These are phyloP conservation scores for Ictalurus punctatus DNA, from an alignment of 2,113 vertebrate genomes.

Conservation along the genomic window DNA sequence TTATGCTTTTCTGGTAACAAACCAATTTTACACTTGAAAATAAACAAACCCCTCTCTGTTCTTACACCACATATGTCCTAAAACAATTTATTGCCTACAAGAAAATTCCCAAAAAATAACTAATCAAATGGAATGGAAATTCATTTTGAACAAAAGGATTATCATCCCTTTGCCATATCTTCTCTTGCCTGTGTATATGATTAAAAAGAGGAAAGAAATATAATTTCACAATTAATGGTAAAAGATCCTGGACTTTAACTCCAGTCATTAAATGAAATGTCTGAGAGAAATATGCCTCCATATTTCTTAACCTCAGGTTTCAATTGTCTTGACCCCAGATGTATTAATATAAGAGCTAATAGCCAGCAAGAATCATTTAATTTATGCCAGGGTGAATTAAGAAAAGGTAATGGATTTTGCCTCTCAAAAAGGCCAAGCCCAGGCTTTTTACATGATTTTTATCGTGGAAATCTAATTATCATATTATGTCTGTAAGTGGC, in stretches of 20 bases:
- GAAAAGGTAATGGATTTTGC: slow-evolving; percentile 79
- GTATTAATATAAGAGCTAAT: slow-evolving; percentile 81
- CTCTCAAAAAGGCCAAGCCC: slow-evolving; percentile 74
- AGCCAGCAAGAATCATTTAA: slow-evolving; percentile 79
- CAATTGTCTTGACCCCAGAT: slow-evolving; percentile 76
- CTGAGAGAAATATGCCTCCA: slow-evolving; percentile 73
- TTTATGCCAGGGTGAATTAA: slow-evolving; percentile 80
- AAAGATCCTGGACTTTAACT: slow-evolving; percentile 65
- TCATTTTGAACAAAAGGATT: slow-evolving; percentile 70
- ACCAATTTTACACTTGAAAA: slow-evolving; percentile 72
- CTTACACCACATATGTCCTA: slow-evolving; percentile 68
- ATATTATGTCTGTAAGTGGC: slow-evolving; percentile 76
- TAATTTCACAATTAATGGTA: slow-evolving; percentile 76
- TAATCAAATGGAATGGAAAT: slow-evolving; percentile 76
- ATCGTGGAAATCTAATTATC: slow-evolving; percentile 80
- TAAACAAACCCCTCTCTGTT: slow-evolving; percentile 46
- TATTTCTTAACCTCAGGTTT: slow-evolving; percentile 76
- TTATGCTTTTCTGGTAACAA: slow-evolving; percentile 62
- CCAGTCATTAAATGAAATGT: slow-evolving; percentile 71
- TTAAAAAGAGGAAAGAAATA: slow-evolving; percentile 60
- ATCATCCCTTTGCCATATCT: slow-evolving; percentile 71
- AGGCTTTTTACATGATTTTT: slow-evolving; percentile 76
- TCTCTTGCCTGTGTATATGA: slow-evolving; percentile 68
- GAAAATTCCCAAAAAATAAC: slow-evolving; percentile 73
- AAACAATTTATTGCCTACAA: slow-evolving; percentile 66